Evolutionary conservation across 2,888 invertebrate species (phyloP), one percentile per base, ranked within the genome.

Genomic region (Halictus quadricinctus): DNA sequence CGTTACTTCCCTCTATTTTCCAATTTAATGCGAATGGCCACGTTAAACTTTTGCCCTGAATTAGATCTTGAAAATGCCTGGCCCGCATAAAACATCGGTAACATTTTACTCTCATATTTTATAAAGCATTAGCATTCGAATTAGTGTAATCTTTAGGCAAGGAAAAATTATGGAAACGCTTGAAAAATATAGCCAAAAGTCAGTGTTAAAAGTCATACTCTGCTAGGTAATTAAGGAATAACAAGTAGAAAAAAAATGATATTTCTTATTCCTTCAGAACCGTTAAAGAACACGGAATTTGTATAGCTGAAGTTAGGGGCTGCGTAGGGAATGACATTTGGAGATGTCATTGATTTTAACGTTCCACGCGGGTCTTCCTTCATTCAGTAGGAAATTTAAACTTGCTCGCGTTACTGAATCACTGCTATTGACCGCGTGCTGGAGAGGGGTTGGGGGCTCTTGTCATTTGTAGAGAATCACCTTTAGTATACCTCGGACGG

Each of bases 401-500:
- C 83, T 75, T 79, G 79, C 46, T 76, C 70, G 76, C 77, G 78
- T 50, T 80, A 84, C 77, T 83, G 83, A 89, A 81, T 86, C 81
- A 81, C 84, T 83, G 80, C 41, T 90, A 90, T 91, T 88, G 89
- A 91, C 82, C 84, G 80, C 73, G 58, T 54, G 48, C 0, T 21
- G 50, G 41, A 41, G 90, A 87, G 89, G 89, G 89, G 82, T 81
- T 75, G 86, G 87, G 89, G 89, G 90, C 90, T 85, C 88, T 87
- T 87, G 91, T 92, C 94, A 94, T 90, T 94, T 92, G 89, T 94
- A 94, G 87, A 94, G 94, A 91, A 93, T 94, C 94, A 89, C 80
- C 91, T 87, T 91, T 89, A 93, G 93, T 93, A 86, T 84, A 88
- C 91, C 88, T 85, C 91, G 90, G 89, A 88, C 92, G 91, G 92